These are phyloP conservation scores for Oreochromis aureus DNA, from an alignment of 2,113 vertebrate genomes.

Conservation along the genomic window DNA sequence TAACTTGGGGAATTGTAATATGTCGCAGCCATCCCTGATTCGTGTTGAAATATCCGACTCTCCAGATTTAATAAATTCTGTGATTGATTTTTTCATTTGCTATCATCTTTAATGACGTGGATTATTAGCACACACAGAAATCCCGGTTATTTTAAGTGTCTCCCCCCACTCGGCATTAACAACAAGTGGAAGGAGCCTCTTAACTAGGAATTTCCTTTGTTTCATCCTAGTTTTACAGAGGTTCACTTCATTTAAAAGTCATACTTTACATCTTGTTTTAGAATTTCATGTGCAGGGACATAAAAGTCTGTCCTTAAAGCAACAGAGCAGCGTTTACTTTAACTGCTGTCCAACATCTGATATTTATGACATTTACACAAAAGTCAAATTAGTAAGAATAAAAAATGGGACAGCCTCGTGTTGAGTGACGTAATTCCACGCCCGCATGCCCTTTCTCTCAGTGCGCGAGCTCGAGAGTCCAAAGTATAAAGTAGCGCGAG, in stretches of 20 bases:
- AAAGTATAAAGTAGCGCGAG: constrained; percentile 53
- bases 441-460: constrained; percentile 46
- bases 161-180: neutral
- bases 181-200: neutral
- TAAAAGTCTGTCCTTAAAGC: neutral
- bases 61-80: neutral
- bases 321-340: neutral
- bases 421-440: constrained; percentile 55
- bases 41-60: neutral
- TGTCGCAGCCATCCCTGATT: neutral
- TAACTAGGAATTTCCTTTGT: neutral
- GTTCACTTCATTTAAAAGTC: neutral
- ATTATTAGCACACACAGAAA: neutral
- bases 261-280: neutral
- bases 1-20: neutral
- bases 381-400: neutral
- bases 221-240: neutral
- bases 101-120: neutral
- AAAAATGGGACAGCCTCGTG: neutral
- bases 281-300: neutral
- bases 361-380: neutral
- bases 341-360: neutral
- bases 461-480: constrained; percentile 46
- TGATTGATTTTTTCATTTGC: neutral
- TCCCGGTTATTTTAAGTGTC: neutral